Evolutionary conservation across 2,113 vertebrate genomes (phyloP), one percentile per base, ranked within the genome.

Genomic region (Poecilia latipinna): DNA sequence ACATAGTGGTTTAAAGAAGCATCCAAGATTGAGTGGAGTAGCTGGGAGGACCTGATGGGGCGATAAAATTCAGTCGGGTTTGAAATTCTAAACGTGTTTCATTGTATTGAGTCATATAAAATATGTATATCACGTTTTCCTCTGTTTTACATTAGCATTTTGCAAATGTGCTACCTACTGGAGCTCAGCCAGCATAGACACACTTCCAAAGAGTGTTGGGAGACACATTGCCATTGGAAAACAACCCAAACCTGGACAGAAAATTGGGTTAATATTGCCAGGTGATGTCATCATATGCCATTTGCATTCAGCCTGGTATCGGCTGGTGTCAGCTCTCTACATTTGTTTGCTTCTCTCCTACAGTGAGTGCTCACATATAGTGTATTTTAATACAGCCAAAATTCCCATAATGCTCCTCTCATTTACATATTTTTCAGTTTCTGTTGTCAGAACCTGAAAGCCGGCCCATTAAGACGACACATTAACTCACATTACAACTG

Each of bases 381-480:
- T 60, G 62, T 66, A 35, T 26, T 66, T 66, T 65, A 37, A 66
- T 65, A 66, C 12, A 60, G 72, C 63, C 33, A 51, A 57, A 24
- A 57, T 66, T 33, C 72, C 48, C 57, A 57, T 39, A 65, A 74
- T 60, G 51, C 63, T 29, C 63, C 72, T 57, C 64, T 66, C 72
- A 66, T 66, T 74, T 74, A 28, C 72, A 74, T 74, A 74, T 66
- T 74, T 37, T 74, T 60, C 63, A 31, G 31, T 74, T 74, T 35
- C 32, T 66, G 63, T 29, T 65, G 44, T 66, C 72, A 74, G 32
- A 74, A 35, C 63, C 33, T 19, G 54, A 65, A 65, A 57, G 65
- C 44, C 11, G 8, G 63, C 63, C 51, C 61, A 64, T 66, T 66
- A 66, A 35, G 44, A 66, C 72, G 65, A 74, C n/a, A 65, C 51